These are phyloP conservation scores for Lysiphlebus fabarum DNA, from an alignment of 1,140 invertebrate genomes.

Conservation along the genomic window DNA sequence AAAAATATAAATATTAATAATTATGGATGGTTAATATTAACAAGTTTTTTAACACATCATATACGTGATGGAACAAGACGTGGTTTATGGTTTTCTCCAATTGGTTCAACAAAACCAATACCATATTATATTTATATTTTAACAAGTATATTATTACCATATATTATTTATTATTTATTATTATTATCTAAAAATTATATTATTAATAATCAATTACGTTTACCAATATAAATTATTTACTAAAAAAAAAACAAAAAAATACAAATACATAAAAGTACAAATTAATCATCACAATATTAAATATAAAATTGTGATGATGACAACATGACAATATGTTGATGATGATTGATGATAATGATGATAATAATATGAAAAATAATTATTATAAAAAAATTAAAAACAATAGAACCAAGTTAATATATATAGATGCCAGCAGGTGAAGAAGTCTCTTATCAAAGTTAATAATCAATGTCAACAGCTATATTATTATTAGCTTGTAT, in stretches of 20 bases:
- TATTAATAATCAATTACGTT: slow-evolving; percentile 10
- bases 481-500: neutral
- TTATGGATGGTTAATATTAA: slow-evolving; percentile 50
- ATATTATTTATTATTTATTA: slow-evolving; percentile 44
- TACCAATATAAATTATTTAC: too few species aligned
- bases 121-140: slow-evolving; percentile 60
- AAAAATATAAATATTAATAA: slow-evolving; percentile 35
- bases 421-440: too few species aligned
- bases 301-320: too few species aligned
- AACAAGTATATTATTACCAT: slow-evolving; percentile 57
- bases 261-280: too few species aligned
- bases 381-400: too few species aligned
- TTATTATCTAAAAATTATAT: slow-evolving; percentile 9
- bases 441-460: too few species aligned
- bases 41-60: slow-evolving; percentile 64
- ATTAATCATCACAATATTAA: too few species aligned
- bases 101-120: slow-evolving; percentile 61
- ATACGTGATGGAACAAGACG: slow-evolving; percentile 63
- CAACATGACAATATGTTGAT: too few species aligned
- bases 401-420: neutral
- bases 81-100: slow-evolving; percentile 63
- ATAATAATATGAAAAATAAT: too few species aligned
- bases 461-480: too few species aligned
- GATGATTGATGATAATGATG: too few species aligned
- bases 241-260: too few species aligned